phyloP scores from a whole-genome alignment of 2,797 vertebrate species.

The Hoplostethus atlanticus region DNA sequence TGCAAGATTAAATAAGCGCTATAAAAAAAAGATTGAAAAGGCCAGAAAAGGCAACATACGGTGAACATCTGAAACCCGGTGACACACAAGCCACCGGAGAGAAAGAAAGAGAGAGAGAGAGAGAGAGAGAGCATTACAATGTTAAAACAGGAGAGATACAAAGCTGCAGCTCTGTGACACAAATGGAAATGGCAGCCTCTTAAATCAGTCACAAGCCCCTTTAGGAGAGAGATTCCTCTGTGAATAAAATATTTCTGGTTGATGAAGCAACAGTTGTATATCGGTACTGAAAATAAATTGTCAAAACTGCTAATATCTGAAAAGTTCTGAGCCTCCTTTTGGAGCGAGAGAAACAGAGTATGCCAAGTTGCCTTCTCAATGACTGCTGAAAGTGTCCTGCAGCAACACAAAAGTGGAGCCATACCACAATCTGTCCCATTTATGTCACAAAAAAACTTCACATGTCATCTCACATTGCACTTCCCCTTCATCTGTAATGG shows the following conservation, averaged over 20 bases:
- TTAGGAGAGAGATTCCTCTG: neutral
- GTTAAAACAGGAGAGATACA: neutral
- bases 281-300: neutral
- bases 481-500: slow-evolving; percentile 51
- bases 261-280: neutral
- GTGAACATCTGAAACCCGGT: too few relatives aligned
- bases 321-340: neutral
- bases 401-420: slow-evolving; percentile 36
- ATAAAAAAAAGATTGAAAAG: too few relatives aligned
- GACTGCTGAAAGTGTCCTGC: slow-evolving; percentile 35
- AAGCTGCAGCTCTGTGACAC: neutral
- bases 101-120: too few relatives aligned
- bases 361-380: slow-evolving; percentile 1
- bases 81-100: too few relatives aligned
- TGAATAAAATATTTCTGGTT: neutral
- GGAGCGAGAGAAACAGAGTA: neutral
- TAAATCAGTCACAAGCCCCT: neutral
- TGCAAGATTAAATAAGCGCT: too few relatives aligned
- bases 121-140: neutral
- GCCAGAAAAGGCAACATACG: too few relatives aligned
- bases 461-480: slow-evolving; percentile 56
- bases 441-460: slow-evolving; percentile 52
- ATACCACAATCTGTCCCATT: slow-evolving; percentile 50
- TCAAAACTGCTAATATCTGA: slow-evolving; percentile 2
- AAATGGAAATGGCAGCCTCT: neutral